Percentiles rank a stretch among this genome's conserved stretches.
phyloP scores from a whole-genome alignment of 2,797 vertebrate species.

The Aldrovandia affinis region DNA sequence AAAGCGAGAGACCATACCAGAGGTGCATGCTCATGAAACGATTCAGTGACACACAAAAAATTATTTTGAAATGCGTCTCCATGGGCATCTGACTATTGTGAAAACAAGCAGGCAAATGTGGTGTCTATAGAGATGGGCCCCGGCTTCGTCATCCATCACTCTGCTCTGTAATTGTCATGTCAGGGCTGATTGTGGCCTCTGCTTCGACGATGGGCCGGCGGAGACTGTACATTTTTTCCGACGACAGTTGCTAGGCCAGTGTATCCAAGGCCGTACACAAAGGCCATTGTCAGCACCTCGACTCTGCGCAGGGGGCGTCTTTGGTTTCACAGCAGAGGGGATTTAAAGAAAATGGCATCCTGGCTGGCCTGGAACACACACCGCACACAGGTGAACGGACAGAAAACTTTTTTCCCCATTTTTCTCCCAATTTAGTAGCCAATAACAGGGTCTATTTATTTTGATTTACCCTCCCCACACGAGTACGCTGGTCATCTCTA shows the following conservation, averaged over 20 bases:
- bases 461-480: too few relatives aligned
- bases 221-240: not conserved
- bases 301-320: not conserved
- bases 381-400: too few relatives aligned
- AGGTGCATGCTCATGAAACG: not conserved
- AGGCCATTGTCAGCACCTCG: not conserved
- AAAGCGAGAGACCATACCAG: not conserved
- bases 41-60: not conserved
- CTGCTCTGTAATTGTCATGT: not conserved
- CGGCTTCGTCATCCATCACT: not conserved
- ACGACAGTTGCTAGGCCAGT: not conserved
- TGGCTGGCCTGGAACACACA: not conserved
- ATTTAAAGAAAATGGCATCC: not conserved
- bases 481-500: too few relatives aligned
- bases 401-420: too few relatives aligned
- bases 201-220: too few relatives aligned
- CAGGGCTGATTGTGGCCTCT: not conserved
- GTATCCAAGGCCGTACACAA: not conserved
- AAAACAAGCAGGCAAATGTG: not conserved
- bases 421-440: too few relatives aligned
- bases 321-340: not conserved
- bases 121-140: not conserved
- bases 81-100: not conserved
- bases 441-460: too few relatives aligned
- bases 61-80: not conserved